These are phyloP conservation scores for Hydrophis major DNA, from an alignment of 2,797 vertebrate species.

Conservation along the genomic window DNA sequence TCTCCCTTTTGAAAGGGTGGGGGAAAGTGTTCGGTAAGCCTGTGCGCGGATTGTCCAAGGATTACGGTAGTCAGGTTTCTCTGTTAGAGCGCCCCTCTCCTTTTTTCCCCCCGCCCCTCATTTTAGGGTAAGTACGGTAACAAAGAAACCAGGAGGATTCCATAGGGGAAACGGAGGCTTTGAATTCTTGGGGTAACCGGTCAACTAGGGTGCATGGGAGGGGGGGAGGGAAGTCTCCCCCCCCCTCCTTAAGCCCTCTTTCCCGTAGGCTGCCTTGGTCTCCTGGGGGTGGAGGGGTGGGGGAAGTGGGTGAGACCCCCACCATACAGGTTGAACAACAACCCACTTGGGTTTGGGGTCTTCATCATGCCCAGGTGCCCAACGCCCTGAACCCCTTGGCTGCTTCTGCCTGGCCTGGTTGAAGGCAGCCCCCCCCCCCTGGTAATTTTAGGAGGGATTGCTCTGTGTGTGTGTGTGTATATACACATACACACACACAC, in stretches of 20 bases:
- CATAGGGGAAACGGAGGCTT: not conserved
- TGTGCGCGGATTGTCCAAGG: not conserved
- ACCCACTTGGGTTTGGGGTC: too few species aligned
- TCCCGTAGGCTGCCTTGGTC: too few species aligned
- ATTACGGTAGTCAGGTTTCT: not conserved
- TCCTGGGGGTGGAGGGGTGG: not conserved
- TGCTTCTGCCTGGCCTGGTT: too few species aligned
- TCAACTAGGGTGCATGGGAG: not conserved
- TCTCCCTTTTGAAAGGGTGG: not conserved
- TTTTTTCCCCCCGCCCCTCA: rapidly evolving
- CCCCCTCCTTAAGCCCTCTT: not conserved
- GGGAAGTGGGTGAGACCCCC: too few species aligned
- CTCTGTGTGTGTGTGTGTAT: not conserved
- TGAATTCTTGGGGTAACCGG: not conserved
- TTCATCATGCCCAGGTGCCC: too few species aligned
- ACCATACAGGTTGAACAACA: too few species aligned
- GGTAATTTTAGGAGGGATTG: not conserved
- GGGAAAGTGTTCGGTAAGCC: not conserved
- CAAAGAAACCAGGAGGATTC: not conserved
- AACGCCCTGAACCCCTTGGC: too few species aligned
- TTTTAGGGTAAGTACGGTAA: not conserved
- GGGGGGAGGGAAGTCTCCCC: too few species aligned
- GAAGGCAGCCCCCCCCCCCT: too few species aligned
- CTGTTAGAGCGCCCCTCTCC: not conserved
- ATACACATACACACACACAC: too few species aligned